Conservation (phyloP, 2,888 invertebrate genomes). For the Andricus curvator region DNA sequence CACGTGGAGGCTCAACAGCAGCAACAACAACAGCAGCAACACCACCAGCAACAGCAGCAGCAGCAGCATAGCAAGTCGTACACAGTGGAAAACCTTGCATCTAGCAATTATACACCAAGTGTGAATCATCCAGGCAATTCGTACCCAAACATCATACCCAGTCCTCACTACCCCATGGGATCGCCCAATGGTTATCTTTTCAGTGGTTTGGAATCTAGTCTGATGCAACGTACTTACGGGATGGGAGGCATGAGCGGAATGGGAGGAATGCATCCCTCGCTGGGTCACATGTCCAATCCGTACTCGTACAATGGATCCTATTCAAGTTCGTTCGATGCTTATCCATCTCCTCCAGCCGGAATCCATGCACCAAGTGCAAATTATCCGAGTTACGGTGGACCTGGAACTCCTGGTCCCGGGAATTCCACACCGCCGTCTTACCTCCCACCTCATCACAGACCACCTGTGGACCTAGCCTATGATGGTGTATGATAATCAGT, state of each 20-base stretch:
- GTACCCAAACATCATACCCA: slow-evolving; percentile 77
- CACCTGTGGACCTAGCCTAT: slow-evolving; percentile 75
- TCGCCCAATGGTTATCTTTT: slow-evolving; percentile 75
- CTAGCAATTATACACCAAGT: slow-evolving; percentile 77
- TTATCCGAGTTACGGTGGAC: slow-evolving; percentile 80
- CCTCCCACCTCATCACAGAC: slow-evolving; percentile 74
- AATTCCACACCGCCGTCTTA: slow-evolving; percentile 72
- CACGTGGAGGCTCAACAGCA: slow-evolving; percentile 65
- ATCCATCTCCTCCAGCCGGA: slow-evolving; percentile 79
- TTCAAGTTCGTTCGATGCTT: slow-evolving; percentile 76
- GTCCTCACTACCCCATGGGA: slow-evolving; percentile 77
- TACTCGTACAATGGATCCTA: slow-evolving; percentile 75
- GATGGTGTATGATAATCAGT: slow-evolving; percentile 77
- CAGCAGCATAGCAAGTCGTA: slow-evolving; percentile 76
- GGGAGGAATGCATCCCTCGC: slow-evolving; percentile 69
- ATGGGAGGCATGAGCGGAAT: slow-evolving; percentile 69
- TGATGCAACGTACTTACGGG: slow-evolving; percentile 75
- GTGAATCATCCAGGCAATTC: slow-evolving; percentile 69
- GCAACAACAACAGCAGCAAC: slow-evolving; percentile 65
- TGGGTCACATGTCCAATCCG: slow-evolving; percentile 66
- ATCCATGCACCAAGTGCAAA: slow-evolving; percentile 86
- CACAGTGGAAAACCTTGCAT: slow-evolving; percentile 77
- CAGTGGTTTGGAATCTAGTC: slow-evolving; percentile 73
- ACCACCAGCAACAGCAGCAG: slow-evolving; percentile 66
- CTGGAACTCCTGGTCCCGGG: slow-evolving; percentile 62